These are phyloP conservation scores for Rhagoletis pomonella DNA, from an alignment of 1,140 invertebrate species.

Conservation along the genomic window DNA sequence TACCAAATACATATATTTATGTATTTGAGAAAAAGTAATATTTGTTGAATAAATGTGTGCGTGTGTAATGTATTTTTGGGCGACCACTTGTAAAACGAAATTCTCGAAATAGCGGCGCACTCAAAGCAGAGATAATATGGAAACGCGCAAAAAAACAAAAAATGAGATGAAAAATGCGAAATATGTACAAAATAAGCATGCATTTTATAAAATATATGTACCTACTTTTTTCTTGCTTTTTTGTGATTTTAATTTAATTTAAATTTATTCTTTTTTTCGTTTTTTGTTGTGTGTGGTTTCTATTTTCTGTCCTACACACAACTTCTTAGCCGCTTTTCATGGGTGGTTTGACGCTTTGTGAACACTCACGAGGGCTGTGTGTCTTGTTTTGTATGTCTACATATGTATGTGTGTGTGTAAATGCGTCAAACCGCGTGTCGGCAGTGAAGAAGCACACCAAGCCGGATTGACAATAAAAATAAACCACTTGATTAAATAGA, in stretches of 20 bases:
- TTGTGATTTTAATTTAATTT: background rate
- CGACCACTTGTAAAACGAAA: conserved; percentile 40
- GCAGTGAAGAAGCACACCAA: background rate
- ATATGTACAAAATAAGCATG: conserved; percentile 18
- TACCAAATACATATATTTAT: background rate
- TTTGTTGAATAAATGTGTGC: background rate
- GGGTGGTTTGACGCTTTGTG: background rate
- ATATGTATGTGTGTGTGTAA: background rate
- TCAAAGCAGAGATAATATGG: no score
- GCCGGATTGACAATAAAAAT: conserved; percentile 15
- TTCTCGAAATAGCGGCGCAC: conserved; percentile 29
- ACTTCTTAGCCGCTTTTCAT: background rate
- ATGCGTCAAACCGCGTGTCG: background rate
- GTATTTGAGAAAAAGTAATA: background rate
- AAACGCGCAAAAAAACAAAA: background rate
- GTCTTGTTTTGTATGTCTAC: background rate
- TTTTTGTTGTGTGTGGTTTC: background rate
- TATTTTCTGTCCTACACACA: background rate
- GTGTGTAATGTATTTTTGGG: background rate
- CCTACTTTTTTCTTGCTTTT: background rate
- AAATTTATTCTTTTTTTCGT: background rate
- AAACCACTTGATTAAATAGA: conserved; percentile 31
- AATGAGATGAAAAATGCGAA: conserved; percentile 7
- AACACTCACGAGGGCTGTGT: background rate
- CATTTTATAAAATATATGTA: background rate